A percentile compares a stretch with the other conserved stretches of the same genome.
Evolutionary conservation across 2,888 invertebrate species (phyloP).

Genomic region (Drosophila ustulata): DNA sequence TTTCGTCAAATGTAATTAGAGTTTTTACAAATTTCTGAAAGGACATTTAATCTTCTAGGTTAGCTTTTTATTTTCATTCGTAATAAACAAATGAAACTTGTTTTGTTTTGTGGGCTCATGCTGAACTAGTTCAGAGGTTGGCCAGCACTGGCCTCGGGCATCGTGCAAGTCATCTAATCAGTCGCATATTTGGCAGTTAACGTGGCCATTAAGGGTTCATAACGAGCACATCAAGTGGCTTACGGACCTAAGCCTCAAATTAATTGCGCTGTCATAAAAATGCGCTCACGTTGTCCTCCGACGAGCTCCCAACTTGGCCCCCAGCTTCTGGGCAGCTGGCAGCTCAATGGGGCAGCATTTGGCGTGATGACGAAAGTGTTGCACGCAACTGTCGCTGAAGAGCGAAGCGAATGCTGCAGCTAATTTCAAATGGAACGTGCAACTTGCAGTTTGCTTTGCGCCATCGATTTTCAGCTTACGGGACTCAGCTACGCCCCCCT

Average conservation of each 20-base stretch:
- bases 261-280: conserved; percentile 81
- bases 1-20: too few relatives aligned
- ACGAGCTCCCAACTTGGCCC: neutral
- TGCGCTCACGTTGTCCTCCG: conserved; percentile 60
- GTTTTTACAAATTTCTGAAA: too few relatives aligned
- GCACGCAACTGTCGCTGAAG: conserved; percentile 52
- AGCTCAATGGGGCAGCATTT: conserved; percentile 11
- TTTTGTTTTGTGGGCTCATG: neutral
- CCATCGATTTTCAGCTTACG: conserved; percentile 57
- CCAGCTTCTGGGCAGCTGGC: neutral
- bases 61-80: too few relatives aligned
- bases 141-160: conserved; percentile 7
- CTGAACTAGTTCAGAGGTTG: neutral
- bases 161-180: conserved; percentile 62
- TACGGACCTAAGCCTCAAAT: conserved; percentile 76
- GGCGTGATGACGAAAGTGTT: conserved; percentile 52
- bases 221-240: conserved; percentile 81
- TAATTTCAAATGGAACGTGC: conserved; percentile 64
- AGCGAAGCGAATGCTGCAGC: conserved; percentile 41
- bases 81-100: neutral
- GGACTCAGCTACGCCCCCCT: neutral
- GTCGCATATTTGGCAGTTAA: conserved; percentile 77
- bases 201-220: conserved; percentile 72
- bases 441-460: conserved; percentile 21
- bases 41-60: too few relatives aligned